These are phyloP conservation scores for Regulus satrapa DNA, from an alignment of 2,113 vertebrate genomes.

Conservation along the genomic window DNA sequence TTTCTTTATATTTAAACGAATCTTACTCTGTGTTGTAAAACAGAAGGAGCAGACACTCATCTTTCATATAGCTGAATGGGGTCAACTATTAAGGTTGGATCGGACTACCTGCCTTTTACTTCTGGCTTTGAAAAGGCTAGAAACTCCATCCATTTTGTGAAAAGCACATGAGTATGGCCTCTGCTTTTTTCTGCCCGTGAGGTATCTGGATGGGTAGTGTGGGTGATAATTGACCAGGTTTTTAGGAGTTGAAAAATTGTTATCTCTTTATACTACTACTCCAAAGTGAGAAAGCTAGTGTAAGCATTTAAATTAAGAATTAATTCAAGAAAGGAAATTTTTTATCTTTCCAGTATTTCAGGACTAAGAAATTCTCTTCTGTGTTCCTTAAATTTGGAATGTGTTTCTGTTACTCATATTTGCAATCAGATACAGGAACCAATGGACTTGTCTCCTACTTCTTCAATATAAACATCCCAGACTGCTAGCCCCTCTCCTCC, in stretches of 20 bases:
- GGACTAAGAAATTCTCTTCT: background rate
- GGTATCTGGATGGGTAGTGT: accelerated
- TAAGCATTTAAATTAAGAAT: background rate
- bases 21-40: background rate
- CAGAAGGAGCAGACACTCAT: background rate
- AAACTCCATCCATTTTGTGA: background rate
- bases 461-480: background rate
- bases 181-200: background rate
- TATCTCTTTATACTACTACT: background rate
- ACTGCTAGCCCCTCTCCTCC: background rate
- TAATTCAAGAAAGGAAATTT: background rate
- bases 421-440: background rate
- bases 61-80: background rate
- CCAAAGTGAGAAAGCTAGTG: background rate
- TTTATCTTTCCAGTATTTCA: background rate
- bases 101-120: background rate
- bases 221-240: background rate
- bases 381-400: background rate
- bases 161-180: background rate
- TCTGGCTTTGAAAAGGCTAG: background rate
- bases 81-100: background rate
- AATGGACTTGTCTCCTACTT: background rate
- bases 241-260: background rate
- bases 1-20: background rate
- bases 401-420: background rate